Base-by-base conservation (phyloP, 2,113 vertebrate genomes). In the Camelus bactrianus region DNA sequence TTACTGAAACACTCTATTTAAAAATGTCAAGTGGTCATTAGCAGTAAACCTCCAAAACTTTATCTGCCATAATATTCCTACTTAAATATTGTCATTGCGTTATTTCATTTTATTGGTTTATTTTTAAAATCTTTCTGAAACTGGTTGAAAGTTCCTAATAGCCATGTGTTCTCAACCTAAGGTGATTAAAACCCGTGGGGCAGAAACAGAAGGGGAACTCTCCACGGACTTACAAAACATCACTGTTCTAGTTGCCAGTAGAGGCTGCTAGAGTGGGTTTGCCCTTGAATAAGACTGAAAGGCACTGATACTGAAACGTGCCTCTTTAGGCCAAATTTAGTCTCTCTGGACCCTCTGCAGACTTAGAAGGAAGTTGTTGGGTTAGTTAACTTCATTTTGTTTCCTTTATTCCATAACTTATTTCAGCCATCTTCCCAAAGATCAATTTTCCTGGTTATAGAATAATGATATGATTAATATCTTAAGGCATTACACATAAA, bases 21-120 rank as follows among this genome's bases (percentile, higher is more conserved):
- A 98, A 98, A 98, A 98, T 98, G 98, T 98, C 98, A 98, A 98
- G 98, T 97, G 98, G 98, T 93, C 98, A 98, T 98, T 98, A 98
- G 95, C 83, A 92, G 24, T 93, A 97, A 97, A 98, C 90, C 93
- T 95, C 65, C 50, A 96, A 90, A 87, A 97, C 97, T 97, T 96
- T 97, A 97, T 97, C 96, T 96, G 93, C 95, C 92, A 83, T 97
- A 95, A 98, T 96, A 97, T 96, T 95, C 97, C 97, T 95, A 85
- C 91, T 98, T 97, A 98, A 98, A 98, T 95, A 98, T 95, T 98
- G 96, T 97, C 87, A 88, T 92, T 97, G 75, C 3, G 11, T 90
- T 97, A 93, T 88, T 94, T 95, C 65, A 90, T 96, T 94, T 97
- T 94, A 97, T 96, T 98, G 93, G 75, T 28, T 94, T 97, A 90